phyloP scores from a whole-genome alignment of 2,888 invertebrate genomes.

The Nezara viridula region DNA sequence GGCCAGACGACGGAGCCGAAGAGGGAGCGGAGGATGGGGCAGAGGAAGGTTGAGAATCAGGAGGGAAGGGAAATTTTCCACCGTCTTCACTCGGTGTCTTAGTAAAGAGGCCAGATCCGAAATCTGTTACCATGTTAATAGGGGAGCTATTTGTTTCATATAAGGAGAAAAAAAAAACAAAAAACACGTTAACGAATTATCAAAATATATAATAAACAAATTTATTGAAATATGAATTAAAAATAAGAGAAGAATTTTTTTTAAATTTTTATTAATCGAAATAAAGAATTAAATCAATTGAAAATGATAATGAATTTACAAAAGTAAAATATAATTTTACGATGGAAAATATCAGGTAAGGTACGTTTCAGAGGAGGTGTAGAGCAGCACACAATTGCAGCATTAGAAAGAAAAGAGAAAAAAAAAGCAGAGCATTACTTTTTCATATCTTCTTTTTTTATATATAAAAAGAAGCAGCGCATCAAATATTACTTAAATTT shows the following conservation, averaged over 20 bases:
- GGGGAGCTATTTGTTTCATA: slow-evolving; percentile 77
- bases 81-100: slow-evolving; percentile 93
- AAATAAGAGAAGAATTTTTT: neutral
- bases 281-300: neutral
- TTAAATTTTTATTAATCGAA: too few relatives aligned
- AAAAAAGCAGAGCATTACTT: slow-evolving; percentile 51
- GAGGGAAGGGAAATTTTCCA: slow-evolving; percentile 76
- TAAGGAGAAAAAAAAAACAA: neutral
- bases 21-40: slow-evolving; percentile 68
- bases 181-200: too few relatives aligned
- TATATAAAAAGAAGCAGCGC: slow-evolving; percentile 37
- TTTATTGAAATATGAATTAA: neutral
- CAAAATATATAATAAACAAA: neutral
- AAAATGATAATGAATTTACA: neutral
- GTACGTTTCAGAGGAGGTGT: slow-evolving; percentile 48
- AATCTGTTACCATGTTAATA: slow-evolving; percentile 93
- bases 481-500: slow-evolving; percentile 20
- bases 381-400: slow-evolving; percentile 61
- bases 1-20: slow-evolving; percentile 66
- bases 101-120: slow-evolving; percentile 92
- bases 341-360: slow-evolving; percentile 57
- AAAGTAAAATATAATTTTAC: slow-evolving; percentile 17
- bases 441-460: neutral
- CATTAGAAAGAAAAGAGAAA: slow-evolving; percentile 61
- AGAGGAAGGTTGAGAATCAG: slow-evolving; percentile 75